phyloP scores from a whole-genome alignment of 2,888 invertebrate species.

The Esperia sulphurella region DNA sequence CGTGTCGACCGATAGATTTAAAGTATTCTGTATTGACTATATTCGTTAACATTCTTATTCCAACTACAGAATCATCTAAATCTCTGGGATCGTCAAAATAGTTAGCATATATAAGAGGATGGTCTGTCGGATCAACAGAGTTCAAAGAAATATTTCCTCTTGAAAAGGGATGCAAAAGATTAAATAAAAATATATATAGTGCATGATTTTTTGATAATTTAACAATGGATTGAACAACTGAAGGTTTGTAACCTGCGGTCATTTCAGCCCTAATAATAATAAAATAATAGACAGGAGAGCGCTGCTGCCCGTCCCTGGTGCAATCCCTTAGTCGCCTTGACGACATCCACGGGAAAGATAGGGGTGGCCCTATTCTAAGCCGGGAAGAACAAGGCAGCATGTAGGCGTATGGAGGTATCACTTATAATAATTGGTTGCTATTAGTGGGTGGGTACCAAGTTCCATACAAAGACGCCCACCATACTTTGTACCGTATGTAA shows the following conservation, averaged over 20 bases:
- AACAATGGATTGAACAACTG: slow-evolving; percentile 29
- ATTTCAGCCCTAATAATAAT: no score
- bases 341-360: no score
- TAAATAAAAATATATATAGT: slow-evolving; percentile 45
- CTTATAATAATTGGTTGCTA: no score
- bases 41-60: slow-evolving; percentile 39
- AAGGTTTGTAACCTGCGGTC: slow-evolving; percentile 36
- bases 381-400: no score
- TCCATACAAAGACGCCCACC: no score
- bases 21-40: slow-evolving; percentile 39
- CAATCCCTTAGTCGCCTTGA: no score
- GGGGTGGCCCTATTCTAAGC: no score
- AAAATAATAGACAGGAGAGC: no score
- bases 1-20: slow-evolving; percentile 33
- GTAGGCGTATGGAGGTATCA: no score
- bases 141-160: slow-evolving; percentile 76
- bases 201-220: slow-evolving; percentile 36
- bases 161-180: slow-evolving; percentile 69
- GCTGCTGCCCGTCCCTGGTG: no score
- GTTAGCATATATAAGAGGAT: slow-evolving; percentile 81
- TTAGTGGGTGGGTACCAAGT: no score
- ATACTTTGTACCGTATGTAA: no score
- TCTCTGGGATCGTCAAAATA: slow-evolving; percentile 78
- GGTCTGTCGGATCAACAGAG: slow-evolving; percentile 75
- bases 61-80: slow-evolving; percentile 40